Percentiles rank a stretch among this genome's conserved stretches.
phyloP scores from a whole-genome alignment of 2,113 vertebrate genomes.

The Peromyscus polionotus region DNA sequence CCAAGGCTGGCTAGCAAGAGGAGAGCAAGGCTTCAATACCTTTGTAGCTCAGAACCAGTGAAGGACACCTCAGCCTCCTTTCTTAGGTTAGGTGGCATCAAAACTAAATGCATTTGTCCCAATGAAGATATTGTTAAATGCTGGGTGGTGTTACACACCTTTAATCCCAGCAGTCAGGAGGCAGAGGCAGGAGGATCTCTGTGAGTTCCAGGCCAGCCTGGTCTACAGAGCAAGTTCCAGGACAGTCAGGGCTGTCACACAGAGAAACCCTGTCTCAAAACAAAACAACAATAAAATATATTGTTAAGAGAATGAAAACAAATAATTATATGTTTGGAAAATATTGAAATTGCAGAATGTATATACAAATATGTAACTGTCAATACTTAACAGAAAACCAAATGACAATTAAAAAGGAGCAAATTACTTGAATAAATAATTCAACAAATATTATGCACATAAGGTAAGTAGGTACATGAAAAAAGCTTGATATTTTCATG shows the following conservation, averaged over 20 bases:
- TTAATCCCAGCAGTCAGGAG: too few species aligned
- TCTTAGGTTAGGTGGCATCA: background rate
- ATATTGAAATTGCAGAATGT: background rate
- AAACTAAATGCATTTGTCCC: slow-evolving; percentile 14
- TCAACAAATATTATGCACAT: background rate
- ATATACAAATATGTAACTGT: background rate
- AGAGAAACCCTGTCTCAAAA: too few species aligned
- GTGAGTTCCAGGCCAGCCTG: too few species aligned
- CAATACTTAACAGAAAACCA: background rate
- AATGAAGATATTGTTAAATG: background rate
- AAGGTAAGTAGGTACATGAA: background rate
- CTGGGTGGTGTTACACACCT: too few species aligned
- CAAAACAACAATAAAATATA: background rate
- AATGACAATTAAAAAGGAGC: background rate
- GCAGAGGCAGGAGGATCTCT: too few species aligned
- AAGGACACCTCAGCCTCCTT: background rate
- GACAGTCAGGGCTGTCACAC: too few species aligned
- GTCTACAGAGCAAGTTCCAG: too few species aligned
- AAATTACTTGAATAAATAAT: background rate
- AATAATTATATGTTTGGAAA: background rate
- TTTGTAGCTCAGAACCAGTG: slow-evolving; percentile 17
- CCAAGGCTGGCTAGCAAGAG: background rate
- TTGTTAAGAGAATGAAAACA: background rate
- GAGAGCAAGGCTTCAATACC: background rate
- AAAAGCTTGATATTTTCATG: background rate